A percentile compares a stretch with the other conserved stretches of the same genome.
Evolutionary conservation across 1,140 invertebrate species (phyloP).

Genomic region (Drosophila persimilis): DNA sequence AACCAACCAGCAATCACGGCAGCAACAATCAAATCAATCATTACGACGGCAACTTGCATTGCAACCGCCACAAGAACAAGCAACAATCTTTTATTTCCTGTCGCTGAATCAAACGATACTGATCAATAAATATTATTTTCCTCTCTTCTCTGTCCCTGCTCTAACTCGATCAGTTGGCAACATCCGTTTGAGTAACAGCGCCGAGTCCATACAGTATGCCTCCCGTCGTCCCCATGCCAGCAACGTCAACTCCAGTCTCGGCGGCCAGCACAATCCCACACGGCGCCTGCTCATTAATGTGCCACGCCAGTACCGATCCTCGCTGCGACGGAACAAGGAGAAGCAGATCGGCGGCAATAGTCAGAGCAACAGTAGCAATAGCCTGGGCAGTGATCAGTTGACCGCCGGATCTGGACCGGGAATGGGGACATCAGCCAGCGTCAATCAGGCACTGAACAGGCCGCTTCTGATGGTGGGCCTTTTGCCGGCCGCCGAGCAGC

Average conservation of each 20-base stretch:
- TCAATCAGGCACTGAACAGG: slow-evolving; percentile 50
- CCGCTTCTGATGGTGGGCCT: slow-evolving; percentile 66
- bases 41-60: slow-evolving; percentile 8
- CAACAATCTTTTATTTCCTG: slow-evolving; percentile 11
- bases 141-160: slow-evolving; percentile 36
- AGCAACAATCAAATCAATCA: no score
- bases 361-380: slow-evolving; percentile 74
- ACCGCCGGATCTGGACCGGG: slow-evolving; percentile 15
- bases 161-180: slow-evolving; percentile 82
- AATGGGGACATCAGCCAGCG: slow-evolving; percentile 9
- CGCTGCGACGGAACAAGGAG: slow-evolving; percentile 88
- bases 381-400: slow-evolving; percentile 59
- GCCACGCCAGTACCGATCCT: slow-evolving; percentile 87
- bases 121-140: slow-evolving; percentile 61
- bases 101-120: slow-evolving; percentile 16
- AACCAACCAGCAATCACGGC: no score
- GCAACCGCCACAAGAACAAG: slow-evolving; percentile 30
- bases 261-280: slow-evolving; percentile 74
- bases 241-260: slow-evolving; percentile 82
- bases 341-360: slow-evolving; percentile 83
- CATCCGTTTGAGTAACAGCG: slow-evolving; percentile 87
- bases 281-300: slow-evolving; percentile 86
- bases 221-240: slow-evolving; percentile 84
- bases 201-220: slow-evolving; percentile 86
- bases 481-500: slow-evolving; percentile 66